phyloP scores from a whole-genome alignment of 2,888 invertebrate species.

The Chesias legatella region DNA sequence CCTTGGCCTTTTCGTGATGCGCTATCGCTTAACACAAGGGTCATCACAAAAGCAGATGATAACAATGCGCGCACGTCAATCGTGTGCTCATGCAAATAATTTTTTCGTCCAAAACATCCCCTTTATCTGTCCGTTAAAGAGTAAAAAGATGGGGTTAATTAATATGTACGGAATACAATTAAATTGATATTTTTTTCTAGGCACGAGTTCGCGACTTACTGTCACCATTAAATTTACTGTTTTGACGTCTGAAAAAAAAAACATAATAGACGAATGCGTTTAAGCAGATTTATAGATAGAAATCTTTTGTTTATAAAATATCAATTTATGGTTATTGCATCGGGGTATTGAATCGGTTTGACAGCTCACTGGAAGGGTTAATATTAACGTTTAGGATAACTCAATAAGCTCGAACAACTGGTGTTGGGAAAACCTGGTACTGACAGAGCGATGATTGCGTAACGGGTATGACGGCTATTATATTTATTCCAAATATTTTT shows the following conservation, averaged over 20 bases:
- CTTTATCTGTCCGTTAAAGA: conserved; percentile 68
- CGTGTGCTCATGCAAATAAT: conserved; percentile 79
- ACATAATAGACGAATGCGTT: conserved; percentile 49
- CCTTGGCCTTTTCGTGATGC: conserved; percentile 44
- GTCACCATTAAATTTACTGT: conserved; percentile 73
- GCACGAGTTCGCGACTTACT: conserved; percentile 74
- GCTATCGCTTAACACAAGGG: conserved; percentile 71
- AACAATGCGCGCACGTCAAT: conserved; percentile 78
- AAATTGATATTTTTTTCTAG: conserved; percentile 70
- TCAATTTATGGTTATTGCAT: conserved; percentile 62
- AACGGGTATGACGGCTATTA: conserved; percentile 31
- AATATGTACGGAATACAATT: conserved; percentile 78
- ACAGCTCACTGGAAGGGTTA: conserved; percentile 78
- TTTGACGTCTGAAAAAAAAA: conserved; percentile 60
- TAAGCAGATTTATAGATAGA: conserved; percentile 65
- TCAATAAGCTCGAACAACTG: conserved; percentile 77
- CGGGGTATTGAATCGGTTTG: conserved; percentile 67
- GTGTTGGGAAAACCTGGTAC: conserved; percentile 73
- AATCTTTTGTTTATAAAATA: conserved; percentile 65
- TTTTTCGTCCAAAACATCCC: conserved; percentile 77
- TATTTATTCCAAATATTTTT: conserved; percentile 18
- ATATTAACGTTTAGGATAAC: conserved; percentile 75
- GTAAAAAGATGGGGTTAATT: conserved; percentile 76
- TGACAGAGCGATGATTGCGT: conserved; percentile 68
- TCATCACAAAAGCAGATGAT: conserved; percentile 79